These are phyloP conservation scores for Brachyopa scutellaris DNA, from an alignment of 2,888 invertebrate species.

Conservation along the genomic window DNA sequence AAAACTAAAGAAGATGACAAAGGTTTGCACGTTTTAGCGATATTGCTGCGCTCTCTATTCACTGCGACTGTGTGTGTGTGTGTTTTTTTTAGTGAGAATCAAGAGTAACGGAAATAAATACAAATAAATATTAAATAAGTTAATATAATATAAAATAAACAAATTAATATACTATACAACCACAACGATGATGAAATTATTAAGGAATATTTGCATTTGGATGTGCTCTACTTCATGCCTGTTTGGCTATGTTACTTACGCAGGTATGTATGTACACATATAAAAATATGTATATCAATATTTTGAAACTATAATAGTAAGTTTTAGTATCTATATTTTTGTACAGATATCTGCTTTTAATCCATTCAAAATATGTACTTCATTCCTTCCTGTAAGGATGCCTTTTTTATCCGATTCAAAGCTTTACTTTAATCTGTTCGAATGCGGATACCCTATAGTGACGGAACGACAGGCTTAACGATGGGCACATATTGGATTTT, in stretches of 20 bases:
- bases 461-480: conserved; percentile 41
- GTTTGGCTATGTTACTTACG: conserved; percentile 58
- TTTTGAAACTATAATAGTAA: too few species aligned
- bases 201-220: conserved; percentile 68
- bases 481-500: conserved; percentile 35
- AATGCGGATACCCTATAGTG: conserved; percentile 24
- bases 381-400: too few species aligned
- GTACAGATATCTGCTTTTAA: too few species aligned
- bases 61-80: conserved; percentile 3
- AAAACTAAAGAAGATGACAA: conserved; percentile 8
- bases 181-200: conserved; percentile 55
- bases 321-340: not conserved
- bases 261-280: conserved; percentile 65
- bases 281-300: too few species aligned
- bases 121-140: conserved; percentile 30
- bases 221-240: conserved; percentile 65
- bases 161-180: too few species aligned
- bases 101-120: too few species aligned
- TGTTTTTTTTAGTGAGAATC: conserved; percentile 44
- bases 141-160: conserved; percentile 32
- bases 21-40: conserved; percentile 50
- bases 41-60: conserved; percentile 1
- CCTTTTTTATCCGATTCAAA: conserved; percentile 48
- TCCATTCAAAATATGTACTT: too few species aligned
- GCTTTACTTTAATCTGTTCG: conserved; percentile 52